Conservation (phyloP, 53 echinoderm and acorn worm species). For the Henricia sp. region DNA sequence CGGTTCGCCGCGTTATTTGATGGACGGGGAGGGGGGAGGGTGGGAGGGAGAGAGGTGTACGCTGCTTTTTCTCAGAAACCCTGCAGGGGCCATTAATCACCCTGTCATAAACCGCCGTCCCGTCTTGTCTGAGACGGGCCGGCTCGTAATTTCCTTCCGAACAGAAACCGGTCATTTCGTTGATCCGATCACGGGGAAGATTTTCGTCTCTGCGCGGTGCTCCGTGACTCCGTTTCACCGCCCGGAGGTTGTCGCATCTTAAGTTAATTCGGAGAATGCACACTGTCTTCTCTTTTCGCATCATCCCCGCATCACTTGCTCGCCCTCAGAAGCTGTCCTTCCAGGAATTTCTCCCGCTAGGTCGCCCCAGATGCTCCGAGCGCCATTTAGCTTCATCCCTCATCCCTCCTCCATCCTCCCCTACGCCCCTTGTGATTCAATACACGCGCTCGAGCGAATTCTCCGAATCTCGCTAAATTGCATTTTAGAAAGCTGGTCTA, state of each 20-base stretch:
- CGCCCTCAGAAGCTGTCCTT: slow-evolving; percentile 11
- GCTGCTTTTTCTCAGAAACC: slow-evolving; percentile 25
- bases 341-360: background rate
- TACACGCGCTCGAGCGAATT: background rate
- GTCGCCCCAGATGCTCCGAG: background rate
- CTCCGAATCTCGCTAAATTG: slow-evolving; percentile 32
- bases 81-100: slow-evolving; percentile 29
- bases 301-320: slow-evolving; percentile 10
- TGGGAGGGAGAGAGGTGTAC: too few relatives aligned
- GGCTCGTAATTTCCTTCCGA: background rate
- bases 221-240: background rate
- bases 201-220: too few relatives aligned
- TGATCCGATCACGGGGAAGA: background rate
- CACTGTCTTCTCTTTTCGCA: background rate
- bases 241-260: background rate
- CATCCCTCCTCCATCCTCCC: background rate
- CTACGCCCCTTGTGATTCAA: background rate
- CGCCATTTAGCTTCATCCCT: background rate
- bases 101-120: background rate
- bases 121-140: background rate
- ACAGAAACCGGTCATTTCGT: background rate
- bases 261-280: background rate
- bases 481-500: slow-evolving; percentile 17
- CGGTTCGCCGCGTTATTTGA: slow-evolving; percentile 36
- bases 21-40: too few relatives aligned